These are phyloP conservation scores for Melinaea menophilus DNA, from an alignment of 2,888 invertebrate genomes.

Conservation along the genomic window DNA sequence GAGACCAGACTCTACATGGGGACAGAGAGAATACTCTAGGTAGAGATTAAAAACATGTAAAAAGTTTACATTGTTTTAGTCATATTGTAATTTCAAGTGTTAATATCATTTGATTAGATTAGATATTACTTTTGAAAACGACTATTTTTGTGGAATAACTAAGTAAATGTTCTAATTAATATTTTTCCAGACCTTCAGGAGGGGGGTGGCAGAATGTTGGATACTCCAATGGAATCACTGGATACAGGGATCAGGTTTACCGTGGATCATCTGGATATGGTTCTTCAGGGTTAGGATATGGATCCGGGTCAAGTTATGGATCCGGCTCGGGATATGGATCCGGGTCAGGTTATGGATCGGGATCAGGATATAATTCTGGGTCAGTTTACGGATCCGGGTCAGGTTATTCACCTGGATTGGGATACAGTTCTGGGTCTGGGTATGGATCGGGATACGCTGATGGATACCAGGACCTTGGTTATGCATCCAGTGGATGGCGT, in stretches of 20 bases:
- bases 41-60: constrained; percentile 29
- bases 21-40: constrained; percentile 60
- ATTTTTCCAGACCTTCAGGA: constrained; percentile 45
- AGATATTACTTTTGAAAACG: no score
- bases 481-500: constrained; percentile 59
- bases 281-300: not conserved
- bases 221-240: constrained; percentile 15
- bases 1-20: constrained; percentile 67
- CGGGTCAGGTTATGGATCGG: not conserved
- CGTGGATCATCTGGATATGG: constrained; percentile 7
- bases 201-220: constrained; percentile 53
- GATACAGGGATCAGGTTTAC: constrained; percentile 3
- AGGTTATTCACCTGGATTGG: constrained; percentile 1
- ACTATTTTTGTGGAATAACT: no score
- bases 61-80: not conserved
- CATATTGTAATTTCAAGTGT: not conserved
- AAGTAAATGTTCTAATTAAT: not conserved
- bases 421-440: constrained; percentile 10
- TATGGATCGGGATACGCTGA: constrained; percentile 21
- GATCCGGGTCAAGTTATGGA: not conserved
- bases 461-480: constrained; percentile 35
- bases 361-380: not conserved
- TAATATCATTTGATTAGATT: no score
- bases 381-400: not conserved
- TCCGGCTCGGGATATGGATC: not conserved